Base-by-base conservation (phyloP, 2,888 invertebrate genomes). In the Microctonus brassicae region DNA sequence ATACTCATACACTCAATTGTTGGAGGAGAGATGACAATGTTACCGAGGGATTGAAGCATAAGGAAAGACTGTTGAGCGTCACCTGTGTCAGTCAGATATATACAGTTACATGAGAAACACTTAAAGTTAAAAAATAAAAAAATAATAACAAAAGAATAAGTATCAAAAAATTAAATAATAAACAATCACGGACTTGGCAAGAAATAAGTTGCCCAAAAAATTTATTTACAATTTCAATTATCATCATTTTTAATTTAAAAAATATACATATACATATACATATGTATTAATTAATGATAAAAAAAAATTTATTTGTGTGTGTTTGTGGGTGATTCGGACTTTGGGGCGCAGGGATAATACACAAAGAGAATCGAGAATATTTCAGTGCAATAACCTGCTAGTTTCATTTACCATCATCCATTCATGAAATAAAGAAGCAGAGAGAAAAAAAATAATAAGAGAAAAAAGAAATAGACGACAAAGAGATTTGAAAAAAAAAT, bases 51-150 rank as follows among this genome's bases (percentile, higher is more conserved):
- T 47, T 61, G 39, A 55, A 70, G 62, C 61, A 72, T 60, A 69
- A 70, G 61, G 60, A 47, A 52, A 39, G 58, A 42, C 60, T 58
- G 66, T 57, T 69, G 66, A 74, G 69, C 70, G 70, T 68, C 64
- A 69, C 68, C 61, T 68, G 68, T 71, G 63, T 63, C 57, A 63
- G 55, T 58, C 47, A 52, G 57, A 72, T 67, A 20, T 72, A 68
- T 67, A 68, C 66, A 68, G 68, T 68, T 65, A 70, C 68, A 69
- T 24, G 65, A 66, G 66, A 42, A 39, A 61, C 61, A 58, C 60
- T 29, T 17, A 58, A 62, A 22, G 39, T 36, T 29, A 13, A 26
- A 11, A 55, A 47, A 64, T 33, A 33, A 47, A 4, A 47, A 24
- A 65, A 58, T 11, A 55, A 52, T 9, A 24, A 34, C 9, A 13